phyloP scores from a whole-genome alignment of 2,888 invertebrate genomes.

The Phyto melanocephala region DNA sequence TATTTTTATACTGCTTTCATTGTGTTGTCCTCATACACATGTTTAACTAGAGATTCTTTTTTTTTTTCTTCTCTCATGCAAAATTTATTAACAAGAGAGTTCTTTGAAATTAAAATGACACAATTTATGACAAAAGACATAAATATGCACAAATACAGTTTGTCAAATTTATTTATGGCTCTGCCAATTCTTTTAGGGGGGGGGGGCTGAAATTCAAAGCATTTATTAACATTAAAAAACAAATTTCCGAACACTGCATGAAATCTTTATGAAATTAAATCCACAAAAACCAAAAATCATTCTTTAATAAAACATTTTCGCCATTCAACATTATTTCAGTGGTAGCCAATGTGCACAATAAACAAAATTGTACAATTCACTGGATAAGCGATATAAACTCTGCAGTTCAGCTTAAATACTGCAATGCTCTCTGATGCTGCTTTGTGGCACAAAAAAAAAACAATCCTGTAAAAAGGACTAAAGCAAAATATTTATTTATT shows the following conservation, averaged over 20 bases:
- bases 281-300: no score
- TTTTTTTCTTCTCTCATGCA: no score
- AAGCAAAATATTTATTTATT: neutral
- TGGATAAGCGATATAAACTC: neutral
- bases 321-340: neutral
- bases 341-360: neutral
- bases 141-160: neutral
- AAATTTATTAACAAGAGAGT: neutral
- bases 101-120: conserved; percentile 1
- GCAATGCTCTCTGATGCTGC: no score
- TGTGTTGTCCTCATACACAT: no score
- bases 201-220: neutral
- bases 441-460: neutral
- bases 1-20: no score
- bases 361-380: conserved; percentile 10
- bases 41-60: no score
- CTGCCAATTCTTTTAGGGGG: neutral
- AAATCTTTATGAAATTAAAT: no score
- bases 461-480: no score
- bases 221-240: no score
- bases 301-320: no score
- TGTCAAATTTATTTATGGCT: conserved; percentile 27
- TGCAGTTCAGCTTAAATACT: neutral
- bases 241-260: no score
- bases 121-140: neutral